These are phyloP conservation scores for Pycnonotus jocosus DNA, from an alignment of 2,113 vertebrate genomes.

Conservation along the genomic window DNA sequence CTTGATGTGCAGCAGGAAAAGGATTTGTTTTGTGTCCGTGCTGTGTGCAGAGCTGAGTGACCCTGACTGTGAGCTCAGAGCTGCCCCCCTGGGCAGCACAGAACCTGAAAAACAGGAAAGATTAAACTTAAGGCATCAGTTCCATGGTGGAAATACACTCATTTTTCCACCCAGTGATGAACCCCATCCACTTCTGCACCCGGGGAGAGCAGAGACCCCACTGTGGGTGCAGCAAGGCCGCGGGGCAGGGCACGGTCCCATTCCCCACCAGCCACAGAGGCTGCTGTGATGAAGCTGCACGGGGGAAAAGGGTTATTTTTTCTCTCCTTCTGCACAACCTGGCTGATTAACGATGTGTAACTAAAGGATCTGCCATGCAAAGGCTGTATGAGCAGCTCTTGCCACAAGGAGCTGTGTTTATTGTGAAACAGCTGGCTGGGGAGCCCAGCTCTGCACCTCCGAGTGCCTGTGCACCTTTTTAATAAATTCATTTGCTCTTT, in stretches of 20 bases:
- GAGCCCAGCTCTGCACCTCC: neutral
- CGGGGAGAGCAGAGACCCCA: neutral
- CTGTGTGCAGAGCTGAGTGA: neutral
- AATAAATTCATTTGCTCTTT: neutral
- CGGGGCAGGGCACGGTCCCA: accelerated
- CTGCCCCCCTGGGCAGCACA: neutral
- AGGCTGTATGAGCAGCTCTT: neutral
- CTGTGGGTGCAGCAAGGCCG: accelerated
- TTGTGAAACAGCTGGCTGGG: neutral
- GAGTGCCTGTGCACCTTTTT: accelerated
- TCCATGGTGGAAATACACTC: accelerated
- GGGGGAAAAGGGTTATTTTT: neutral
- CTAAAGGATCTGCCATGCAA: neutral
- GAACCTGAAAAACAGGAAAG: neutral
- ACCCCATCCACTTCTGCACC: accelerated
- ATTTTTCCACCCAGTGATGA: accelerated
- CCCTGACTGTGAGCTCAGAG: neutral
- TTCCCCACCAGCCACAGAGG: neutral
- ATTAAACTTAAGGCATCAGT: neutral
- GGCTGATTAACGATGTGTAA: neutral
- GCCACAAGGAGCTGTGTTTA: neutral
- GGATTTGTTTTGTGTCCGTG: neutral
- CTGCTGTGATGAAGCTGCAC: neutral
- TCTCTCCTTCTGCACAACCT: neutral
- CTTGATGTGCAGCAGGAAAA: too few relatives aligned